Base-by-base conservation (phyloP, 2,797 vertebrate species). In the Serranus cabrilla region DNA sequence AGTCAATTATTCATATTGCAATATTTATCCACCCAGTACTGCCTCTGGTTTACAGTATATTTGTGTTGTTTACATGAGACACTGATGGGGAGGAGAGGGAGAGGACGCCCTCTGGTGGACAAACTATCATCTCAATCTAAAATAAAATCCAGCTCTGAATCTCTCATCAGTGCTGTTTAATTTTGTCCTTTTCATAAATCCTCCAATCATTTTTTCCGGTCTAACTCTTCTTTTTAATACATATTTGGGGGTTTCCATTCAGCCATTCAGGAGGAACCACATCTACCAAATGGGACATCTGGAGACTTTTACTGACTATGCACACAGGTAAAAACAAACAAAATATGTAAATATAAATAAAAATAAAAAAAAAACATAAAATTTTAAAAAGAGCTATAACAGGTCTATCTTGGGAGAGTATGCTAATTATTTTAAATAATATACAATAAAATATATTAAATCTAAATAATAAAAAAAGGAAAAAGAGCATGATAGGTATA, bases 61-160 rank as follows among this genome's bases (percentile, higher is more conserved):
- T 14, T 2, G 20, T 11, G 20, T 16, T 63, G 70, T n/a, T 34
- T 12, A 11, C 25, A 40, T 0, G 42, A 40, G 17, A 14, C 17
- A 20, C 21, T 55, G 45, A 4, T 12, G n/a, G 37, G 2, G 7
- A 18, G 58, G 20, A 45, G 1, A 20, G 34, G 23, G 3, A 31
- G 8, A 79, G 40, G n/a, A 51, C 1, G 61, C 73, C 82, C 75
- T 59, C 88, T 81, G 46, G 16, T 85, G 88, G 84, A 57, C 12
- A 5, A 40, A 21, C 12, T 11, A 25, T 31, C n/a, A 20, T 47
- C 17, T 11, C 23, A 20, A 5, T 39, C 14, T n/a, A 1, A 51
- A 21, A 67, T 11, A 18, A 1, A 11, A 18, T 14, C 9, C 31
- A 23, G 25, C 21, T 5, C 14, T 0, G 0, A 14, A 3, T 17